These are phyloP conservation scores for Leptocoma aspasia DNA, from an alignment of 2,113 vertebrate species.

Conservation along the genomic window DNA sequence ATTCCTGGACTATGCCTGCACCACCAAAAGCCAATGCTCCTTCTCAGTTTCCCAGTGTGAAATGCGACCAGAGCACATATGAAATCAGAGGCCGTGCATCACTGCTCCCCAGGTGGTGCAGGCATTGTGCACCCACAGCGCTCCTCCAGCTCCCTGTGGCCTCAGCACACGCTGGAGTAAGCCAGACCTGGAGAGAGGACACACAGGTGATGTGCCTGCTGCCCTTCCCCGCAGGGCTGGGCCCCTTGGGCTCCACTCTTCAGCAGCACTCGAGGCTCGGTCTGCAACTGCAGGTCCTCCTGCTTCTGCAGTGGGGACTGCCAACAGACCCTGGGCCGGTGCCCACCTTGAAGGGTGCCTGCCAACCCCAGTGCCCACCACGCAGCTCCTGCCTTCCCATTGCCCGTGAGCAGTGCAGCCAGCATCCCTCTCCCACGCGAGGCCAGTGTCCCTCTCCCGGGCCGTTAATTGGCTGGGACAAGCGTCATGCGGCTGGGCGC, in stretches of 20 bases:
- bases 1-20: background rate
- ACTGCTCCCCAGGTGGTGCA: accelerated
- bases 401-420: background rate
- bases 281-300: background rate
- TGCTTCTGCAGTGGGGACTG: background rate
- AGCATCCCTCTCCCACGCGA: background rate
- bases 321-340: accelerated
- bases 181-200: accelerated
- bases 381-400: background rate
- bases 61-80: background rate
- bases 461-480: background rate
- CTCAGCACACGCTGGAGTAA: accelerated
- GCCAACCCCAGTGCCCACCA: background rate
- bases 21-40: background rate
- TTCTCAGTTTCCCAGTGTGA: background rate
- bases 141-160: background rate
- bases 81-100: accelerated
- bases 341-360: background rate
- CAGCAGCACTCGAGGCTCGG: accelerated
- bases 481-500: background rate
- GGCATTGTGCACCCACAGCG: accelerated
- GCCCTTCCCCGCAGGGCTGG: background rate
- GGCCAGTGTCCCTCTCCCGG: background rate
- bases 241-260: accelerated
- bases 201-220: accelerated